These are phyloP conservation scores for Arctia plantaginis DNA, from an alignment of 2,888 invertebrate genomes.

Conservation along the genomic window DNA sequence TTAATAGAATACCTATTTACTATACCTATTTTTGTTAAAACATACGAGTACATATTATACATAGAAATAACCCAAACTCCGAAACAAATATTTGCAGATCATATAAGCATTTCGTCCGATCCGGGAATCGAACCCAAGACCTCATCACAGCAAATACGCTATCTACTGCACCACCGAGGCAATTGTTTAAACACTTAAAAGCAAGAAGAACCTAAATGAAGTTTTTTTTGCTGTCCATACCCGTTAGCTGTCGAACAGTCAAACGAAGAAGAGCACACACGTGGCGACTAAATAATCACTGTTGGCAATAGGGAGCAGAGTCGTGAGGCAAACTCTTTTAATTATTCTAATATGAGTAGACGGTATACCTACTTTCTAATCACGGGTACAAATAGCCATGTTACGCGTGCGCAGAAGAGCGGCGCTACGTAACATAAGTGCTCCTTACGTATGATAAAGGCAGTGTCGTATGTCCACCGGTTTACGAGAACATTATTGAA, in stretches of 20 bases:
- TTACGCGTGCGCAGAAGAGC: conserved; percentile 7
- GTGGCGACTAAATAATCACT: conserved; percentile 58
- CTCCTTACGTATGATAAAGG: background rate
- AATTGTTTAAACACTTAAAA: too few species aligned
- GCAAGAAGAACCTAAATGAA: too few species aligned
- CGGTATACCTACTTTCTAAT: conserved; percentile 73
- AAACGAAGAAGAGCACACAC: conserved; percentile 57
- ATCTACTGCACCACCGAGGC: too few species aligned
- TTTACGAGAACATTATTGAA: background rate
- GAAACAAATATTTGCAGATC: too few species aligned
- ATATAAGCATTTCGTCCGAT: too few species aligned
- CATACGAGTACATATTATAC: too few species aligned
- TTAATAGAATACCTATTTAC: too few species aligned
- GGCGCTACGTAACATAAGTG: background rate
- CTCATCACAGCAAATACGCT: too few species aligned
- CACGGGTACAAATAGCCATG: conserved; percentile 59
- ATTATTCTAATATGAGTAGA: conserved; percentile 72
- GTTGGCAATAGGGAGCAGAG: conserved; percentile 59
- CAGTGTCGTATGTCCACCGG: background rate
- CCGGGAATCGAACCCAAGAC: too few species aligned
- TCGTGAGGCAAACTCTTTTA: conserved; percentile 75
- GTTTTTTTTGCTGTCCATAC: conserved; percentile 60
- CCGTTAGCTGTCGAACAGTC: conserved; percentile 64
- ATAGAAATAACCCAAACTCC: too few species aligned
- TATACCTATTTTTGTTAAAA: too few species aligned